Evolutionary conservation across 2,113 vertebrate species (phyloP).

Genomic region (Protobothrops flavoviridis): DNA sequence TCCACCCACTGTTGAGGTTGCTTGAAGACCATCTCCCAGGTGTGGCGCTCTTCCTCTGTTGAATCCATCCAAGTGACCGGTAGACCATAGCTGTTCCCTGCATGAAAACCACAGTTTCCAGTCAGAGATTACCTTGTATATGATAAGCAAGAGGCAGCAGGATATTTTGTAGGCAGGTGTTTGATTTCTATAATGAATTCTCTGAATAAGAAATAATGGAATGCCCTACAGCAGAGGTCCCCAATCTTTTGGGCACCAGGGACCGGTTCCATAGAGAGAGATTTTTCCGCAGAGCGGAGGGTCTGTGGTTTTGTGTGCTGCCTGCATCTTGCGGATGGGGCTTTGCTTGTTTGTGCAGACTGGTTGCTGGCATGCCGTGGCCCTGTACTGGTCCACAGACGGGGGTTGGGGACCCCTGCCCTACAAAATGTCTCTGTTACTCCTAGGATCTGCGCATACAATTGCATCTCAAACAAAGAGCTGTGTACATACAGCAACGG

Average conservation of each 20-base stretch:
- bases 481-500: background rate
- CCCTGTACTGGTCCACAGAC: too few relatives aligned
- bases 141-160: background rate
- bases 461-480: background rate
- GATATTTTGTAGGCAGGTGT: background rate
- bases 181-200: background rate
- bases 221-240: background rate
- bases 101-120: fast-evolving
- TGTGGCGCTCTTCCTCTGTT: constrained; percentile 78
- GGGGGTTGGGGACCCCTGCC: too few relatives aligned
- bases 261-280: too few relatives aligned
- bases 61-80: constrained; percentile 95
- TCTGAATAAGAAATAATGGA: background rate
- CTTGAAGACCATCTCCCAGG: constrained; percentile 83
- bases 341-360: too few relatives aligned
- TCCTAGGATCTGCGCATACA: background rate
- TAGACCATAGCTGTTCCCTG: constrained; percentile 89
- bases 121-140: background rate
- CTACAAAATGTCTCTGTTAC: background rate
- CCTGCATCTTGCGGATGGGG: too few relatives aligned
- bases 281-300: too few relatives aligned
- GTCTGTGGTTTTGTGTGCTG: too few relatives aligned
- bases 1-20: constrained; percentile 85
- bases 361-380: too few relatives aligned
- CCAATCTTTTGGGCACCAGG: too few relatives aligned